Conservation (phyloP, 1,140 invertebrate genomes). For the Trachelipus rathkii region DNA sequence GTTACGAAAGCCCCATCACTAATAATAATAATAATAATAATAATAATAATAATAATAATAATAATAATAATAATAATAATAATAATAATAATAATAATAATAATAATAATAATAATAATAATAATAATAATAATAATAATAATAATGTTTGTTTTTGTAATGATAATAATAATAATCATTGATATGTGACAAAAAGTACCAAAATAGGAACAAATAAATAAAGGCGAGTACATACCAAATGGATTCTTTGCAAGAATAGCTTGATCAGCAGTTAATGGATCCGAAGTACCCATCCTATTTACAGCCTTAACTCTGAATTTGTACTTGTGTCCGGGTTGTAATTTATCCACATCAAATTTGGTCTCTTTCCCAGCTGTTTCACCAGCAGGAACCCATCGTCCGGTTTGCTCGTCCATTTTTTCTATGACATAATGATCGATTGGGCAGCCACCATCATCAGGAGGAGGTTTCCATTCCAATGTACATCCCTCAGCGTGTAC, state of each 20-base stretch:
- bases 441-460: constrained; percentile 83
- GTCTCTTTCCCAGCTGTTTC: constrained; percentile 78
- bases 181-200: no score
- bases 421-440: constrained; percentile 89
- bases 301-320: constrained; percentile 92
- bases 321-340: constrained; percentile 87
- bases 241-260: constrained; percentile 97
- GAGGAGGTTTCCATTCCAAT: constrained; percentile 81
- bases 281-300: constrained; percentile 92
- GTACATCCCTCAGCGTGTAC: constrained; percentile 79
- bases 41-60: no score
- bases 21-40: no score
- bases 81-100: no score
- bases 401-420: constrained; percentile 87
- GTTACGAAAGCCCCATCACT: no score
- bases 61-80: no score
- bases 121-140: no score
- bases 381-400: constrained; percentile 85
- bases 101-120: no score
- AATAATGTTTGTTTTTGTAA: no score
- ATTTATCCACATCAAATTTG: constrained; percentile 65
- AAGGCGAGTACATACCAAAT: constrained; percentile 64
- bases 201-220: no score
- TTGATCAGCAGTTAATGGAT: constrained; percentile 81
- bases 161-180: no score